phyloP scores from a whole-genome alignment of 2,888 invertebrate species.

The Drosophila barbarae region DNA sequence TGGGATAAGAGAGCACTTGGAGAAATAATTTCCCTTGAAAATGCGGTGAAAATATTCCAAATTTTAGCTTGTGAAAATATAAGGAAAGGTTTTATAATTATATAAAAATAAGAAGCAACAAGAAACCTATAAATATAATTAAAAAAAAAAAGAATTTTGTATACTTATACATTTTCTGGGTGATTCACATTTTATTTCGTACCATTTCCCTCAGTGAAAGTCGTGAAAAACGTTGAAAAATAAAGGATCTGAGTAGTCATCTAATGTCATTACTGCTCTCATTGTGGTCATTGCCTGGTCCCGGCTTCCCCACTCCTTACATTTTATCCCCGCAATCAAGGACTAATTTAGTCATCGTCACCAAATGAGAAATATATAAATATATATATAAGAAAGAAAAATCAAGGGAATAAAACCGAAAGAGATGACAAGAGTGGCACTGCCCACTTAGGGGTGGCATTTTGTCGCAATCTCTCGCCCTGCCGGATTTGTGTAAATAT shows the following conservation, averaged over 20 bases:
- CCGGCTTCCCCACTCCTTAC: not conserved
- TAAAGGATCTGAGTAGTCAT: slow-evolving; percentile 18
- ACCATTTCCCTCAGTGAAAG: slow-evolving; percentile 1
- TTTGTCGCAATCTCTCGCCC: slow-evolving; percentile 29
- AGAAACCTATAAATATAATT: not conserved
- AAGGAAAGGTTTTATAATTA: not conserved
- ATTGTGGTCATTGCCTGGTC: slow-evolving; percentile 60
- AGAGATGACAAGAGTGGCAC: slow-evolving; percentile 1
- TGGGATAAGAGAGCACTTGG: slow-evolving; percentile 4
- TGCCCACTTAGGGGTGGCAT: slow-evolving; percentile 53
- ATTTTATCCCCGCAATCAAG: slow-evolving; percentile 51
- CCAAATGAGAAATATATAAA: slow-evolving; percentile 23
- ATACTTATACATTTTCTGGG: no score
- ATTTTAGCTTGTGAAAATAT: not conserved
- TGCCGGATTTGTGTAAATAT: slow-evolving; percentile 64
- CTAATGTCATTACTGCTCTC: slow-evolving; percentile 71
- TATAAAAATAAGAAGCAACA: not conserved
- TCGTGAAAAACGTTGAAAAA: not conserved
- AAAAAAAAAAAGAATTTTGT: no score
- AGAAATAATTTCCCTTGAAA: not conserved
- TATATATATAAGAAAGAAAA: not conserved
- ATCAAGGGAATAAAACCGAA: slow-evolving; percentile 1
- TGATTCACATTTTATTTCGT: not conserved
- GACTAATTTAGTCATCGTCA: slow-evolving; percentile 69
- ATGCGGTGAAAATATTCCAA: not conserved